phyloP scores from a whole-genome alignment of 1,140 invertebrate species.

The Octopus sinensis region DNA sequence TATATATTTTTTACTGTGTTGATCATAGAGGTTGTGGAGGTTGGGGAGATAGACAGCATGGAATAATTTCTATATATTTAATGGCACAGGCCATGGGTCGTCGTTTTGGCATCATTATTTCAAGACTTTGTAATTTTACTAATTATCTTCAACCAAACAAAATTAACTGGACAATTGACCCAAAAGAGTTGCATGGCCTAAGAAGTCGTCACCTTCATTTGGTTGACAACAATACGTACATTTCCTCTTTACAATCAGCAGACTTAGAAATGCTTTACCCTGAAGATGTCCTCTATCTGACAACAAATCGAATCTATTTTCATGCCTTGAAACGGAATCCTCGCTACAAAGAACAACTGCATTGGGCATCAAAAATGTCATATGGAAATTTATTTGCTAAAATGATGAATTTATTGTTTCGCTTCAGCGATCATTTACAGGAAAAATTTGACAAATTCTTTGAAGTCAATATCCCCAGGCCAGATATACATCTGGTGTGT shows the following conservation, averaged over 20 bases:
- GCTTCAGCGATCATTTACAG: no score
- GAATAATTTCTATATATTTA: slow-evolving; percentile 29
- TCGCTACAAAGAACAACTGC: no score
- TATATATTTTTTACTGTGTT: slow-evolving; percentile 31
- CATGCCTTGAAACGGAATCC: no score
- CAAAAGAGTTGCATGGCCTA: not conserved
- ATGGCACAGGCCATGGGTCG: slow-evolving; percentile 26
- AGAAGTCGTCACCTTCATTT: not conserved
- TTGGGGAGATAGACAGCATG: slow-evolving; percentile 36
- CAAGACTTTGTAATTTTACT: slow-evolving; percentile 29
- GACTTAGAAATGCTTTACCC: slow-evolving; percentile 24
- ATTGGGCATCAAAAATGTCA: no score
- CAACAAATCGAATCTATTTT: no score
- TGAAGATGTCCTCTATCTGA: slow-evolving; percentile 27
- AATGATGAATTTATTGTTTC: no score
- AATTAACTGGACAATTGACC: slow-evolving; percentile 25
- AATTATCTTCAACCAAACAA: slow-evolving; percentile 26
- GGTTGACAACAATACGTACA: not conserved
- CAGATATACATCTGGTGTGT: no score
- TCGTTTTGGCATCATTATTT: slow-evolving; percentile 30
- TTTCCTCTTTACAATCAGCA: not conserved
- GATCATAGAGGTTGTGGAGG: slow-evolving; percentile 29
- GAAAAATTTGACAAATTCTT: no score
- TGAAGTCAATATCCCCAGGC: no score
- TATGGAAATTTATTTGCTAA: no score